These are phyloP conservation scores for Aphelocoma californica DNA, from an alignment of 2,797 vertebrate genomes.

Conservation along the genomic window DNA sequence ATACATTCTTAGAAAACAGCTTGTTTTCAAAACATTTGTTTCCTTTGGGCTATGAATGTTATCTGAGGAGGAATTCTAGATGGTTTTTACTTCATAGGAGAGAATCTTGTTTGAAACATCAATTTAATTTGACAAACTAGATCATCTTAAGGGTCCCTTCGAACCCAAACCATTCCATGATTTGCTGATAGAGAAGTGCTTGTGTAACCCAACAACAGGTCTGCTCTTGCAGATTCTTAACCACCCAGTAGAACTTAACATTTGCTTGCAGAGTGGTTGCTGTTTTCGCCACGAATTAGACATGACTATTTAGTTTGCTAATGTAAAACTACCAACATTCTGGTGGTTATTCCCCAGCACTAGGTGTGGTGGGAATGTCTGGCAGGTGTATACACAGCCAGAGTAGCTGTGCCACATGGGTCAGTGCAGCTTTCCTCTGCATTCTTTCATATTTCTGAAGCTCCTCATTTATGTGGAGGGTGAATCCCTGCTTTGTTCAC, in stretches of 20 bases:
- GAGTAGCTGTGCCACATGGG: neutral
- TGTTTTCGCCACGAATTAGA: neutral
- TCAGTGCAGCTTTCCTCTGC: neutral
- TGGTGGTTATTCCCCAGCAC: neutral
- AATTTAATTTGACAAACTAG: neutral
- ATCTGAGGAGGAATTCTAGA: neutral
- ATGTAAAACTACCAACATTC: neutral
- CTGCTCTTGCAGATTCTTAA: neutral
- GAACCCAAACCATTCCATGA: neutral
- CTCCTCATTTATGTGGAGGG: fast-evolving
- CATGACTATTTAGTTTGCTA: neutral
- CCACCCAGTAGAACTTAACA: neutral
- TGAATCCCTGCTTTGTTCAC: neutral
- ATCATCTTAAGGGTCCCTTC: neutral
- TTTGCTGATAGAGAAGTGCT: neutral
- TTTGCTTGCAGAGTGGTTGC: neutral
- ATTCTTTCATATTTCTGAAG: neutral
- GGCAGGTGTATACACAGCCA: neutral
- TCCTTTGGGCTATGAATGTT: neutral
- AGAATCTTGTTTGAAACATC: neutral
- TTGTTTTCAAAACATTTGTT: neutral
- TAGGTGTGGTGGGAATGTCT: neutral
- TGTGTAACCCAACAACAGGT: neutral
- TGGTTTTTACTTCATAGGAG: neutral
- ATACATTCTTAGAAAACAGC: neutral